A percentile compares a stretch with the other conserved stretches of the same genome.
phyloP scores from a whole-genome alignment of 2,113 vertebrate genomes.

The Emydura subglobosa region DNA sequence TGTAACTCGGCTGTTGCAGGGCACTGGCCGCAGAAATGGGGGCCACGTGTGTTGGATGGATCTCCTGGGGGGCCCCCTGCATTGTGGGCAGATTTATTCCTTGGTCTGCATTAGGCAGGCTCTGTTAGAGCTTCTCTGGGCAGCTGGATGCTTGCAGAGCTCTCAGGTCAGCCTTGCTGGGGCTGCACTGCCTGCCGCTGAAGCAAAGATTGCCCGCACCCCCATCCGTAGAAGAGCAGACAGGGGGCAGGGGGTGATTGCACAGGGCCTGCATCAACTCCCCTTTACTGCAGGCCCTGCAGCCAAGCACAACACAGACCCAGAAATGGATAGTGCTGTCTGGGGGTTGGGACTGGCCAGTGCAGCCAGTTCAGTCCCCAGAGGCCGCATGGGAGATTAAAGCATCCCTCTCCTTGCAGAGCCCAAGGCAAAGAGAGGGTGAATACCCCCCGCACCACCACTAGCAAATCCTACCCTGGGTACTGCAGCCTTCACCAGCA shows the following conservation, averaged over 20 bases:
- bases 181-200: not conserved
- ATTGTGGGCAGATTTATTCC: not conserved
- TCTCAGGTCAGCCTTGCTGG: not conserved
- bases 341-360: fast-evolving
- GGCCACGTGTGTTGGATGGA: not conserved
- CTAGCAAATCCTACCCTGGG: not conserved
- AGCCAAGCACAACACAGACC: not conserved
- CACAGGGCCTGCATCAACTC: not conserved
- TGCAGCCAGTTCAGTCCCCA: fast-evolving
- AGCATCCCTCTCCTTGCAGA: not conserved
- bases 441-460: not conserved
- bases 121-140: not conserved
- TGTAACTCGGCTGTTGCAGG: not conserved
- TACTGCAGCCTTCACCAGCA: not conserved
- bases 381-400: fast-evolving
- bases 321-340: not conserved
- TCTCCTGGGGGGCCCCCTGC: not conserved
- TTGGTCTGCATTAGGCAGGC: not conserved
- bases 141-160: not conserved
- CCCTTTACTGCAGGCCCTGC: not conserved
- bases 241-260: not conserved
- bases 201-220: no score
- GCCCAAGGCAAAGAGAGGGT: not conserved
- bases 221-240: not conserved
- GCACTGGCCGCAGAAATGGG: not conserved